phyloP scores from a whole-genome alignment of 2,888 invertebrate genomes.

The Digitonthophagus gazella region DNA sequence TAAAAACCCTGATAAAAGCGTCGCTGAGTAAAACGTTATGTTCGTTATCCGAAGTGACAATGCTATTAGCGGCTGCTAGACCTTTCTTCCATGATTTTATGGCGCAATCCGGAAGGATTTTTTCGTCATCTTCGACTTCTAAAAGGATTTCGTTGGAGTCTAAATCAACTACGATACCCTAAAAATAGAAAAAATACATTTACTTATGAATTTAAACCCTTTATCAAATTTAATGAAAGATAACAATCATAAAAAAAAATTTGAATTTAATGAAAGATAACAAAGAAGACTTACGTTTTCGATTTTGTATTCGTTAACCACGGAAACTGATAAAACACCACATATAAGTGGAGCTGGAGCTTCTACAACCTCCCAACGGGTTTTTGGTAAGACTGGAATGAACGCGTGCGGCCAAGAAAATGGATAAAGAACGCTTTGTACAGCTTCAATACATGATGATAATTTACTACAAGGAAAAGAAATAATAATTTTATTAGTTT shows the following conservation, averaged over 20 bases:
- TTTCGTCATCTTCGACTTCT: constrained; percentile 73
- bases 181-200: constrained; percentile 36
- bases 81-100: constrained; percentile 67
- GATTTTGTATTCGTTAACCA: constrained; percentile 49
- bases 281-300: constrained; percentile 54
- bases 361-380: constrained; percentile 65
- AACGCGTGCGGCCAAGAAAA: constrained; percentile 84
- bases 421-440: constrained; percentile 74
- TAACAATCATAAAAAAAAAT: too few species aligned
- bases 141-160: constrained; percentile 63
- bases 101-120: constrained; percentile 69
- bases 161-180: constrained; percentile 75
- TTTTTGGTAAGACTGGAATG: constrained; percentile 71
- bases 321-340: constrained; percentile 60
- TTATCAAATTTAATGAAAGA: too few species aligned
- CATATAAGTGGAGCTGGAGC: constrained; percentile 78
- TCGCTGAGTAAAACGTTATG: constrained; percentile 76
- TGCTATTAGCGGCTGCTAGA: constrained; percentile 50
- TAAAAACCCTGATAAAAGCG: constrained; percentile 75
- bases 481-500: constrained; percentile 6
- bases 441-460: constrained; percentile 72
- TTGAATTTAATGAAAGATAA: too few species aligned
- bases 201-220: constrained; percentile 2
- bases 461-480: constrained; percentile 56
- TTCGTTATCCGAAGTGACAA: constrained; percentile 54